Conservation (phyloP, 23 tunicate species). For the Ciona savignyi region DNA sequence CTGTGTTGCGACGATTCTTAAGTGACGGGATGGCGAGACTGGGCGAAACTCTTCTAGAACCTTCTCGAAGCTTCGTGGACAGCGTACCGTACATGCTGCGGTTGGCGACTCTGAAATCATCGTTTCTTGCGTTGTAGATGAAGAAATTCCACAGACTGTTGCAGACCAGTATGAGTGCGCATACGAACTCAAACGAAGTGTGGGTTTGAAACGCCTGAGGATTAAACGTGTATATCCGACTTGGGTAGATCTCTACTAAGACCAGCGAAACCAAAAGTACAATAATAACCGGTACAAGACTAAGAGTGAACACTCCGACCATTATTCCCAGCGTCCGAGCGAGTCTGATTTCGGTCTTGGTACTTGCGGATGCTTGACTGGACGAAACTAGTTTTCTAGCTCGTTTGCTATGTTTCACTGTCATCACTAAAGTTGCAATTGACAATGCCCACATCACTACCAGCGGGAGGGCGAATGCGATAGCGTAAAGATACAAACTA, state of each 20-base stretch:
- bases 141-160: conserved; percentile 53
- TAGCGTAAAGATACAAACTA: background rate
- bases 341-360: background rate
- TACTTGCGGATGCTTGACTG: background rate
- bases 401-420: background rate
- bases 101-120: conserved; percentile 32
- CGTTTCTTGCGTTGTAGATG: conserved; percentile 53
- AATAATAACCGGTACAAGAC: conserved; percentile 6
- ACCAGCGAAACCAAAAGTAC: background rate
- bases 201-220: background rate
- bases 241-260: background rate
- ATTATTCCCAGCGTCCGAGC: conserved; percentile 12
- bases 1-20: too few species aligned
- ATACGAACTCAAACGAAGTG: conserved; percentile 6
- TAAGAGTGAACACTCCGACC: conserved; percentile 21
- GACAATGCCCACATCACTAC: conserved; percentile 8
- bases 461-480: conserved; percentile 6
- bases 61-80: background rate
- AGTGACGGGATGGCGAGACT: too few species aligned
- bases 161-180: conserved; percentile 4
- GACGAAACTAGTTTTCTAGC: conserved; percentile 8
- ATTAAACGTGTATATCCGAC: background rate
- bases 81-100: conserved; percentile 7
- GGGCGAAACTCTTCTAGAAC: too few species aligned
- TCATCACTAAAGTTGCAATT: conserved; percentile 6